phyloP scores from a whole-genome alignment of 2,797 vertebrate genomes.

The Sebastes melanostomus region DNA sequence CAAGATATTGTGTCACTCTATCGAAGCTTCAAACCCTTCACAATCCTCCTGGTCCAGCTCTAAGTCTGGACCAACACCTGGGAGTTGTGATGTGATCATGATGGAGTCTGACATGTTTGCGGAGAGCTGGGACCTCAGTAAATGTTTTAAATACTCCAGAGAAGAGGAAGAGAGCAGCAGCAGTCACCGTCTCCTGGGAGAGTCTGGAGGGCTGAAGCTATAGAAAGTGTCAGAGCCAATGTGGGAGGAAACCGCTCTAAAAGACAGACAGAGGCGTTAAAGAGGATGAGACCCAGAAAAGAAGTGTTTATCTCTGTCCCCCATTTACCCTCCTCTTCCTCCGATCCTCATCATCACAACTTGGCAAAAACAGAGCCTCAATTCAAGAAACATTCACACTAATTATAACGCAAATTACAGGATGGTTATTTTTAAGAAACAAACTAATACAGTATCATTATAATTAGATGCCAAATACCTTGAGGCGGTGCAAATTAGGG shows the following conservation, averaged over 20 bases:
- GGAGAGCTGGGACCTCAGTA: conserved; percentile 31
- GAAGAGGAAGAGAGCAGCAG: conserved; percentile 31
- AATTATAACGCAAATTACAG: neutral
- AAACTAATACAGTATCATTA: neutral
- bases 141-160: conserved; percentile 53
- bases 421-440: neutral
- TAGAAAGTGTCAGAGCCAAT: conserved; percentile 33
- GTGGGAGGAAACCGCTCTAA: conserved; percentile 20
- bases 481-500: neutral
- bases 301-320: neutral
- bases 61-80: conserved; percentile 1
- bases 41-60: neutral
- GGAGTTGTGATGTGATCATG: conserved; percentile 40
- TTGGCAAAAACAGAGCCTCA: neutral
- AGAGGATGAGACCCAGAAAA: neutral
- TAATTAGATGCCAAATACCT: neutral
- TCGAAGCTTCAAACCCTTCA: neutral
- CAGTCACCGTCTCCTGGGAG: conserved; percentile 18
- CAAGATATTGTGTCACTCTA: conserved; percentile 22
- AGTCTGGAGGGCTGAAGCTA: conserved; percentile 15
- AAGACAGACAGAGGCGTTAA: conserved; percentile 31
- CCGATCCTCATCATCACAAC: neutral
- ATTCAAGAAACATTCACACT: neutral
- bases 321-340: neutral
- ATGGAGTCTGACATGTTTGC: conserved; percentile 48